Percentiles rank a stretch among this genome's conserved stretches.
phyloP scores from a whole-genome alignment of 2,797 vertebrate genomes.

The Rhabdomys pumilio region DNA sequence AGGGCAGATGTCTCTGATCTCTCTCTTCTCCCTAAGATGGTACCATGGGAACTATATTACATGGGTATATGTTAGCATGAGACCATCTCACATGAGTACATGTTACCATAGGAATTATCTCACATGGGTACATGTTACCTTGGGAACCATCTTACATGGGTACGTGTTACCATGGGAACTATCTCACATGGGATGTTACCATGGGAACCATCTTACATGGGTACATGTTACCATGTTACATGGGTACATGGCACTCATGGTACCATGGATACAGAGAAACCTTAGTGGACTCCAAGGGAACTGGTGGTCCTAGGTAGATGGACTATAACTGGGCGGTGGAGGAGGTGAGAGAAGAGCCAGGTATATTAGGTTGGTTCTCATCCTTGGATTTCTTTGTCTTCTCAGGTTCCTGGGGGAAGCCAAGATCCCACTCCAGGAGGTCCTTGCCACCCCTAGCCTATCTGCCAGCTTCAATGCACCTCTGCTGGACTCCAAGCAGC shows the following conservation, averaged over 20 bases:
- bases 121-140: not conserved
- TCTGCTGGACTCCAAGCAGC: conserved; percentile 94
- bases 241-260: not conserved
- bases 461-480: conserved; percentile 93
- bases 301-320: not conserved
- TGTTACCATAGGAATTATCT: too few relatives aligned
- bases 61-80: not conserved
- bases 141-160: too few relatives aligned
- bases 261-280: not conserved
- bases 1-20: not conserved
- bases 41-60: not conserved
- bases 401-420: conserved; percentile 95
- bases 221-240: not conserved
- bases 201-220: too few relatives aligned
- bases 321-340: not conserved
- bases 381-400: not conserved
- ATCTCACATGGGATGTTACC: too few relatives aligned
- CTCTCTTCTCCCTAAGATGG: not conserved
- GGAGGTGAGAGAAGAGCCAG: not conserved
- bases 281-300: not conserved
- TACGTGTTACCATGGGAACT: not conserved
- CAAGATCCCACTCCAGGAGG: conserved; percentile 92
- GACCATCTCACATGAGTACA: not conserved
- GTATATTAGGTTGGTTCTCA: not conserved
- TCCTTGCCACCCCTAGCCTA: conserved; percentile 93